Conservation (phyloP, 2,113 vertebrate species). For the Ceratotherium simum region DNA sequence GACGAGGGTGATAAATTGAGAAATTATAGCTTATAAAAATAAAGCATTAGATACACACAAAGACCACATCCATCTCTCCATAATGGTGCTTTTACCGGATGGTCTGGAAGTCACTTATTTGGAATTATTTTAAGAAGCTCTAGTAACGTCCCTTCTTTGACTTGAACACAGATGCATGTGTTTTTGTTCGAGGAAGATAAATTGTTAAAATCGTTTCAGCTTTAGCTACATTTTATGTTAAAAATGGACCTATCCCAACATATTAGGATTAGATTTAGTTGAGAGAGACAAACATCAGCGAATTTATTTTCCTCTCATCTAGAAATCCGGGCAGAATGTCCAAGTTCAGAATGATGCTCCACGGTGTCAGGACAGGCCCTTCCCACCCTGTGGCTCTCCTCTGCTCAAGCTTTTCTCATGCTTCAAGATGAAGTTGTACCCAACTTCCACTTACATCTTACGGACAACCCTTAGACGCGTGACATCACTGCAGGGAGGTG, state of each 20-base stretch:
- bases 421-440: neutral
- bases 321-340: neutral
- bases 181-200: neutral
- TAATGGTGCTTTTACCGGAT: neutral
- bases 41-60: neutral
- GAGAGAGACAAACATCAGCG: neutral
- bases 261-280: neutral
- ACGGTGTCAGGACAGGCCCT: fast-evolving
- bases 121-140: neutral
- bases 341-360: neutral
- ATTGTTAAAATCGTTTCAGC: neutral
- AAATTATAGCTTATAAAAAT: conserved; percentile 26
- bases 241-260: neutral
- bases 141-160: neutral
- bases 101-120: neutral
- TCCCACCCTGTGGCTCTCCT: neutral
- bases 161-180: neutral
- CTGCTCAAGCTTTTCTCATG: neutral
- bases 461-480: neutral
- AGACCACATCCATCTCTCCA: neutral
- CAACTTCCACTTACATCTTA: neutral
- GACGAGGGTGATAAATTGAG: conserved; percentile 27
- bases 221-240: neutral
- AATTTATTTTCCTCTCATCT: neutral
- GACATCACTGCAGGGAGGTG: neutral